Evolutionary conservation across 2,888 invertebrate genomes (phyloP), one percentile per base, ranked within the genome.

Genomic region (Drosophila kambysellisi): DNA sequence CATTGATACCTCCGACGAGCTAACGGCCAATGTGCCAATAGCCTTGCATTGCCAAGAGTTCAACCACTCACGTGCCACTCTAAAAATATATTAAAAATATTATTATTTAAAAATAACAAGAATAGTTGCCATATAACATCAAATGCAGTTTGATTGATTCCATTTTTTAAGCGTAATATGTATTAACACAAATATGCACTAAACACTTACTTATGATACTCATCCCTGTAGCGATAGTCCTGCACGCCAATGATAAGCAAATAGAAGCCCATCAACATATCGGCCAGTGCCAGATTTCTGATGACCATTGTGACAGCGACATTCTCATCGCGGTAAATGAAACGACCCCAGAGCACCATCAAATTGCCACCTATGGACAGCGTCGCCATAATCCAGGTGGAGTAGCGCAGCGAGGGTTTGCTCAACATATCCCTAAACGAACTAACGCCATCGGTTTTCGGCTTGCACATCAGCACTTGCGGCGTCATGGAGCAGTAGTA

Each of bases 1-100:
- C 90, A 96, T 95, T 9, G 96, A 96, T 3, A 95, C 95, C 93
- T 96, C 96, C 3, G 95, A 95, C 2, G 96, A 96, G 30, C 94
- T 94, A 92, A 96, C 95, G 0, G 96, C 96, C 41, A 95, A 80
- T 6, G 95, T 93, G 37, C 96, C 96, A 39, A 95, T 93, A 2
- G 94, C 84, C 0, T 94, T 95, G 91, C 96, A 96, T n/a, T 94
- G 92, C 94, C 95, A 95, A 0, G 96, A 96, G 11, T 94, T 94
- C 90, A 95, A 95, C 96, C 96, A 96, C 2, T 94, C 92, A 32
- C 94, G 93, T 0, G 96, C 95, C 64, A 94, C 93, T 72, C 91
- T 92, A 50, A 4, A 43, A 33, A 39, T 2, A 39, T 43, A 25
- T 32, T 52, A 5, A 17, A 33, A 29, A 50, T 25, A 15, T n/a